A percentile compares a stretch with the other conserved stretches of the same genome.
phyloP scores from a whole-genome alignment of 2,797 vertebrate genomes.

The Buceros bicornis region DNA sequence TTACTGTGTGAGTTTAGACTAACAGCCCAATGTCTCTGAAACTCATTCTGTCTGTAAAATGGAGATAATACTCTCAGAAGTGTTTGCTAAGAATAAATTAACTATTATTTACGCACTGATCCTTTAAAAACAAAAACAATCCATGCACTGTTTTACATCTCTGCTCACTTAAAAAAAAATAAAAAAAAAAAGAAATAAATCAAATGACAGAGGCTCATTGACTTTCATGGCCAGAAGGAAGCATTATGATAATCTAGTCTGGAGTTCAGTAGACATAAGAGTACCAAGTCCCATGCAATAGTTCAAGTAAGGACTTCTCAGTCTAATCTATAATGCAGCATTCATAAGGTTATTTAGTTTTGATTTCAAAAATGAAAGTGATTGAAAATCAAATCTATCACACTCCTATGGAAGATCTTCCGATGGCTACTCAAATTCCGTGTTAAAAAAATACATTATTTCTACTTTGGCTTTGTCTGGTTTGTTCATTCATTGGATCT shows the following conservation, averaged over 20 bases:
- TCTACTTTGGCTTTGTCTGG: neutral
- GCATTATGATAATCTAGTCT: neutral
- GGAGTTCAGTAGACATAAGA: neutral
- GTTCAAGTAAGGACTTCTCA: neutral
- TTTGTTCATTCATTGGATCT: neutral
- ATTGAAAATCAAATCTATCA: neutral
- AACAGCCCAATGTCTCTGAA: neutral
- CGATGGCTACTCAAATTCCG: neutral
- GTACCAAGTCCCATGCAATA: neutral
- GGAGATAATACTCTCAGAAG: neutral
- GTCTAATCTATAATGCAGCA: neutral
- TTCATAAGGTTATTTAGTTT: neutral
- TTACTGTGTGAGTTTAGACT: neutral
- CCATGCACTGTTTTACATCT: neutral
- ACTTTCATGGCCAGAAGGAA: neutral
- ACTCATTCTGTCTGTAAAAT: neutral
- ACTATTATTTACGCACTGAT: neutral
- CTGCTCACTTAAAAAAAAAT: neutral
- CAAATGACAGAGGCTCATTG: neutral
- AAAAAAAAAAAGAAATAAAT: neutral
- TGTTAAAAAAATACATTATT: neutral
- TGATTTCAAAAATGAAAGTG: neutral
- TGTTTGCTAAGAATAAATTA: conserved; percentile 7
- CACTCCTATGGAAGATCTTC: neutral
- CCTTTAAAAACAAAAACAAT: neutral